Evolutionary conservation across 2,113 vertebrate species (phyloP).

Genomic region (Mesitornis unicolor): DNA sequence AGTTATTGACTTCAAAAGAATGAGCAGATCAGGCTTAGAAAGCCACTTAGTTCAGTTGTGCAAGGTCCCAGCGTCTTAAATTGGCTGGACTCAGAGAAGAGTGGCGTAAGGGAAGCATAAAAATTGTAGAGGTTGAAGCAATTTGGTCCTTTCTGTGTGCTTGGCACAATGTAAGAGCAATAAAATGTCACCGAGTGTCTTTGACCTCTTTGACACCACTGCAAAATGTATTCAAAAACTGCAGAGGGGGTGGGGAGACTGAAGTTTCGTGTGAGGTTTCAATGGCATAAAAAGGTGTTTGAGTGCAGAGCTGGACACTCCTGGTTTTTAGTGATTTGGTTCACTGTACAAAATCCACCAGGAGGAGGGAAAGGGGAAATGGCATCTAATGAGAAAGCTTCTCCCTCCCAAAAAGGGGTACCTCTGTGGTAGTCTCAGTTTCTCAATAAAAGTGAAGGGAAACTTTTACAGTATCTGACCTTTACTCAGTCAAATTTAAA

Average conservation of each 20-base stretch:
- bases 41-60: conserved; percentile 46
- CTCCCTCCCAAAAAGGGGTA: neutral
- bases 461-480: neutral
- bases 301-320: neutral
- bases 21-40: neutral
- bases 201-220: conserved; percentile 22
- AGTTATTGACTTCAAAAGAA: conserved; percentile 52
- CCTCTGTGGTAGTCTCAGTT: neutral
- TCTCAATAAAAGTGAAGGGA: neutral
- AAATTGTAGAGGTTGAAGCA: conserved; percentile 27
- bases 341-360: neutral
- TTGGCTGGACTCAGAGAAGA: conserved; percentile 20
- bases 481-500: neutral
- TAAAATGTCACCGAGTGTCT: conserved; percentile 13
- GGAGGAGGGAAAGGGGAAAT: neutral
- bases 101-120: neutral
- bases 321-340: neutral
- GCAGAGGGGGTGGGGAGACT: neutral
- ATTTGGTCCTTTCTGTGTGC: conserved; percentile 36
- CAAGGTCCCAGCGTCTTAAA: conserved; percentile 17
- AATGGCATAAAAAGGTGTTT: neutral
- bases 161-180: neutral
- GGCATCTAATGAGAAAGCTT: neutral
- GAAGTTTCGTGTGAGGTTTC: neutral
- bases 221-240: neutral